Base-by-base conservation (phyloP, 2,797 vertebrate species). In the Tamandua tetradactyla region DNA sequence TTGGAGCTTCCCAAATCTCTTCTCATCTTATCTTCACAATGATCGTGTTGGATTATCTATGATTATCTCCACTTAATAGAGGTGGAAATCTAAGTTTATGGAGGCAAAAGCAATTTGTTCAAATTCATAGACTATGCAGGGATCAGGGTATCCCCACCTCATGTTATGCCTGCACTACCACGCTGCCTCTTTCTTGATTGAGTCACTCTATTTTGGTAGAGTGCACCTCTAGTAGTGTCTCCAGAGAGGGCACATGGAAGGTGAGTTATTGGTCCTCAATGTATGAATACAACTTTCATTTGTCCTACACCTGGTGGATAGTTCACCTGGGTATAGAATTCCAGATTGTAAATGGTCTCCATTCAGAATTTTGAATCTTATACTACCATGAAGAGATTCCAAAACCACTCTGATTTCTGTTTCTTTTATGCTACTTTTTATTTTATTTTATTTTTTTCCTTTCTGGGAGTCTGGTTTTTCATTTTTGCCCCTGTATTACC, bases 301-400 rank as follows among this genome's bases (percentile, higher is more conserved):
- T 84, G 37, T 6, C 25, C 27, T 64, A 66, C 1, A 27, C 0
- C 8, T 40, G 40, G 42, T 72, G 12, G 4, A 7, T 81, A 42
- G 8, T 76, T 94, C 74, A 2, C 18, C 22, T 52, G 44, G 47
- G 80, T 62, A 59, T 62, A 79, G 57, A 88, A 88, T 91, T 94
- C 40, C 42, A 78, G 37, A 7, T 6, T 32, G 27, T n/a, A 95
- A 86, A 62, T 5, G 17, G 30, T 13, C 61, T 44, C 55, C n/a
- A 42, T 72, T 87, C 27, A 83, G 40, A 71, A 69, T 84, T 87
- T 76, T 84, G 2, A 59, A 80, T 89, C 83, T 17, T 42, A 1
- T 30, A 13, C 7, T 40, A 2, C 44, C 37, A 47, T 6, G 15
- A 52, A 44, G 61, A 90, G 25, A 81, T 66, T 66, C 3, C 4